phyloP scores from a whole-genome alignment of 1,140 invertebrate species.

The Leptonema lineaticorne region DNA sequence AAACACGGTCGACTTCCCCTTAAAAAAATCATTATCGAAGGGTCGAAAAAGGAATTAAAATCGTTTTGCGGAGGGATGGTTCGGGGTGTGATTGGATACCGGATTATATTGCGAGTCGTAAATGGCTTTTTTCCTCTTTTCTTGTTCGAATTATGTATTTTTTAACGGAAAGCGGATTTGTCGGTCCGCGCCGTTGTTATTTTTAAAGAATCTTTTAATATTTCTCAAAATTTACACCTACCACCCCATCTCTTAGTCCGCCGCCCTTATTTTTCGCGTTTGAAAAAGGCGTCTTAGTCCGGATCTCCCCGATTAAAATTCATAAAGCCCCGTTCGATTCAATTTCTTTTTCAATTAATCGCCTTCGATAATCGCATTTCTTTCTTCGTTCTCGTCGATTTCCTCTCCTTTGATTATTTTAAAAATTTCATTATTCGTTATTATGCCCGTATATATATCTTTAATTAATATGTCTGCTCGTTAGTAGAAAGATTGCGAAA shows the following conservation, averaged over 20 bases:
- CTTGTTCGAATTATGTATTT: not conserved
- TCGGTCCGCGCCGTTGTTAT: too few species aligned
- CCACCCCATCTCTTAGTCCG: too few species aligned
- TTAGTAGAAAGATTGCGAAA: too few species aligned
- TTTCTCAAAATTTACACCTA: too few species aligned
- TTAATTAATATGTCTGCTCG: too few species aligned
- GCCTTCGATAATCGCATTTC: constrained; percentile 17
- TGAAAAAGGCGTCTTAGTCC: not conserved
- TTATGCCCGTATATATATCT: too few species aligned
- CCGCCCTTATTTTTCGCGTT: constrained; percentile 26
- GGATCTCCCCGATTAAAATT: constrained; percentile 29
- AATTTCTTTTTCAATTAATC: constrained; percentile 26
- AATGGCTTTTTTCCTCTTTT: not conserved
- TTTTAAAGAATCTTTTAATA: too few species aligned
- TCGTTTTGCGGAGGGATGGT: constrained; percentile 23
- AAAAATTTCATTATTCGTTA: too few species aligned
- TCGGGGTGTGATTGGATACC: constrained; percentile 40
- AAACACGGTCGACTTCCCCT: constrained; percentile 18
- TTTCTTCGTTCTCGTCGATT: not conserved
- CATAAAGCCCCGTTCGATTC: constrained; percentile 20
- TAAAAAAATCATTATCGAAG: constrained; percentile 15
- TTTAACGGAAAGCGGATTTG: constrained; percentile 23
- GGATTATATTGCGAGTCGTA: constrained; percentile 29
- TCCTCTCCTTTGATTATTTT: too few species aligned
- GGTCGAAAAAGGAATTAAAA: constrained; percentile 39